A percentile compares a stretch with the other conserved stretches of the same genome.
Evolutionary conservation across 2,888 invertebrate species (phyloP).

Genomic region (Drosophila lacicola): DNA sequence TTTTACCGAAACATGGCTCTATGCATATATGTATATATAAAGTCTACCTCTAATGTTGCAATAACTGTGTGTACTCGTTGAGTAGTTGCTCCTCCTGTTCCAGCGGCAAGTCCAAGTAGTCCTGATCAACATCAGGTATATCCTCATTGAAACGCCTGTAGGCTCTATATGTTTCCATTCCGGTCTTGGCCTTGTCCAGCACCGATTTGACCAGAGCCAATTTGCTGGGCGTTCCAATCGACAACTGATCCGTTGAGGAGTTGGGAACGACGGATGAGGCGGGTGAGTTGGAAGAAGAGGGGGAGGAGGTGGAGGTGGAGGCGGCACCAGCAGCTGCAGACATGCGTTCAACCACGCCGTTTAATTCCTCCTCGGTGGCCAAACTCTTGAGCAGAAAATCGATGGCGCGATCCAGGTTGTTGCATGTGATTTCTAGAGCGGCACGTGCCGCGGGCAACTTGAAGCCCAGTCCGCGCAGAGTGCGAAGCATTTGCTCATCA

Average conservation of each 20-base stretch:
- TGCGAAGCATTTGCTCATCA: conserved; percentile 46
- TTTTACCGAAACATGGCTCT: neutral
- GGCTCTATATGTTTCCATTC: conserved; percentile 84
- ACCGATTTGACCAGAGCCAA: conserved; percentile 52
- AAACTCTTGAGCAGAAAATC: conserved; percentile 86
- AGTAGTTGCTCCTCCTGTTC: conserved; percentile 90
- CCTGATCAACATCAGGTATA: conserved; percentile 87
- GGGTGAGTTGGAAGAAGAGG: conserved; percentile 11
- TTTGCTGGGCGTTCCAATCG: conserved; percentile 49
- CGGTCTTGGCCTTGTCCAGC: conserved; percentile 66
- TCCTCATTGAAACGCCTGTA: conserved; percentile 88
- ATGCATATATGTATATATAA: neutral
- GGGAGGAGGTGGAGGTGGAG: conserved; percentile 6
- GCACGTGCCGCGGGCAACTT: conserved; percentile 85
- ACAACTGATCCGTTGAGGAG: conserved; percentile 11
- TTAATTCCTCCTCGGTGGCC: conserved; percentile 66
- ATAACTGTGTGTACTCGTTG: conserved; percentile 88
- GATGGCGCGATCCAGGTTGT: conserved; percentile 87
- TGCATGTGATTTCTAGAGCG: conserved; percentile 87
- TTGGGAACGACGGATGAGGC: neutral
- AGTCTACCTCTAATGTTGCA: conserved; percentile 77
- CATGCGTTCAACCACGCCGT: conserved; percentile 75
- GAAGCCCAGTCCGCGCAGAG: conserved; percentile 87
- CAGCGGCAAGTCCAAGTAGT: conserved; percentile 90
- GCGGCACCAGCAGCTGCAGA: conserved; percentile 67